Base-by-base conservation (phyloP, 2,888 invertebrate genomes). In the Diarsia dahlii region DNA sequence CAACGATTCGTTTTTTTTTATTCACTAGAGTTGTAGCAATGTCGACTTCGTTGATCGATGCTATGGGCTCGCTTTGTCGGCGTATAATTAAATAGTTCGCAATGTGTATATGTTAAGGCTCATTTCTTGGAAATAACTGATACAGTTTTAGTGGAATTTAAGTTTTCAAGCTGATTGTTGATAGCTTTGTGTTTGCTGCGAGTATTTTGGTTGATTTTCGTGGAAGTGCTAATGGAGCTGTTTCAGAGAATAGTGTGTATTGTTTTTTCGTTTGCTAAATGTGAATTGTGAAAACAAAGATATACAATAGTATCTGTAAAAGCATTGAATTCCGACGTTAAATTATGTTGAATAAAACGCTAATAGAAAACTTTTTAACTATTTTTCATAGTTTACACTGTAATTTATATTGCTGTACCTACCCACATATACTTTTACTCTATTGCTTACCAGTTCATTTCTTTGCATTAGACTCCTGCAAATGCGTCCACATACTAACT, bases 21-120 rank as follows among this genome's bases (percentile, higher is more conserved):
- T 81, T 74, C 75, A 80, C 83, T 83, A 84, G 81, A 81, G 82
- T 86, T 87, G 84, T 84, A 88, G 86, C 88, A 85, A 86, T 90
- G 85, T 86, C 89, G 90, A 81, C 75, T 78, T 62, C 73, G 82
- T 84, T 92, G 93, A 92, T 94, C 91, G 93, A 94, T 93, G 93
- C 90, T 88, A 80, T 91, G 90, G 92, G 91, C 89, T 92, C 89
- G 86, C 92, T 92, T 93, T 92, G 91, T 87, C 93, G 92, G 92
- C 89, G 90, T 92, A 91, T 92, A 93, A 93, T 93, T 93, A 92
- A 93, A 93, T 91, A 90, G 89, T 82, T 82, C 28, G 82, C 76
- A 76, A 79, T 79, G 78, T 74, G 71, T 81, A 66, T 76, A 48
- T 74, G 68, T 83, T 84, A 76, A 77, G 83, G 77, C 66, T n/a